A percentile compares a stretch with the other conserved stretches of the same genome.
phyloP scores from a whole-genome alignment of 2,888 invertebrate genomes.

The Cancer borealis region DNA sequence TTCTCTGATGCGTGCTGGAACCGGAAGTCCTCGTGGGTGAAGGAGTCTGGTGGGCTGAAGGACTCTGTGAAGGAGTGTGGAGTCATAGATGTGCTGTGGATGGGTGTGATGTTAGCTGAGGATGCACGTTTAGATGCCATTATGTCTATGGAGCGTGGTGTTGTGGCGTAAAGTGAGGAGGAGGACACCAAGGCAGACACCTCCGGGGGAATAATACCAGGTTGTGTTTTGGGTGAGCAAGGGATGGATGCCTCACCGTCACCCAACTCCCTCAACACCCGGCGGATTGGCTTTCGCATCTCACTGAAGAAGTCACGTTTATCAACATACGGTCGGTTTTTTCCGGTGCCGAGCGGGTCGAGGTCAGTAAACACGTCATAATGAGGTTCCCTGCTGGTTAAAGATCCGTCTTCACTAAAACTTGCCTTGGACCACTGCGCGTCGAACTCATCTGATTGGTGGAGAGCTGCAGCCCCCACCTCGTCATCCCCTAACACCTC shows the following conservation, averaged over 20 bases:
- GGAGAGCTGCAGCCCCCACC: conserved; percentile 64
- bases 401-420: conserved; percentile 28
- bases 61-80: conserved; percentile 75
- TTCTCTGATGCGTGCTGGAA: conserved; percentile 63
- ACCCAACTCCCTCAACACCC: conserved; percentile 91
- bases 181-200: conserved; percentile 77
- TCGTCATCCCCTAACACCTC: conserved; percentile 53
- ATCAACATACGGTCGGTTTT: conserved; percentile 95
- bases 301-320: conserved; percentile 98
- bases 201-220: conserved; percentile 77
- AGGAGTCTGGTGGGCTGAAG: conserved; percentile 75
- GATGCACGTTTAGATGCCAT: conserved; percentile 70
- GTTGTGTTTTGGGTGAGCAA: conserved; percentile 74
- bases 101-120: conserved; percentile 79
- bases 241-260: conserved; percentile 77
- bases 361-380: conserved; percentile 95
- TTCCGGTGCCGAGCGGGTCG: conserved; percentile 94
- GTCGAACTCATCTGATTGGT: conserved; percentile 70
- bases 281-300: conserved; percentile 95
- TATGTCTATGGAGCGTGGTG: conserved; percentile 71
- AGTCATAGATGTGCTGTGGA: conserved; percentile 78
- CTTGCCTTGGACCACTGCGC: conserved; percentile 67
- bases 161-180: conserved; percentile 76
- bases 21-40: conserved; percentile 67
- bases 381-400: conserved; percentile 54